Conservation (phyloP, 2,888 invertebrate species). For the Globia sparganii region DNA sequence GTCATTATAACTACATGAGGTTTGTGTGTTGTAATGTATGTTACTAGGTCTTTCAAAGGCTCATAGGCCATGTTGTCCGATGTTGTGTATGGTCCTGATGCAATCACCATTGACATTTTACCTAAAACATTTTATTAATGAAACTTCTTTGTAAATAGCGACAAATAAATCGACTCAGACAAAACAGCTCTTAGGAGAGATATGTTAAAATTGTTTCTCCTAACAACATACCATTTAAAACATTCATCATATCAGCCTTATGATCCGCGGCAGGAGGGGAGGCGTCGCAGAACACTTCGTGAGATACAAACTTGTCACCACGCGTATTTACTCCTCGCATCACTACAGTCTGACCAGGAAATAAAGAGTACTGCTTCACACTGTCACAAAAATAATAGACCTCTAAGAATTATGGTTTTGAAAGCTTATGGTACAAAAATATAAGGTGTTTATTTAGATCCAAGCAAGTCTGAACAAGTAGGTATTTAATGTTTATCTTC, state of each 20-base stretch:
- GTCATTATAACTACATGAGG: conserved; percentile 95
- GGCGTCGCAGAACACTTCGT: conserved; percentile 91
- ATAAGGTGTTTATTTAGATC: conserved; percentile 14
- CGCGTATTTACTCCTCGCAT: conserved; percentile 93
- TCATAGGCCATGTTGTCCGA: conserved; percentile 94
- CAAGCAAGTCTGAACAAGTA: neutral
- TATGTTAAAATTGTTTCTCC: neutral
- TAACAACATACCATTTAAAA: conserved; percentile 77
- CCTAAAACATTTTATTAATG: conserved; percentile 75
- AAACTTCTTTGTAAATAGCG: neutral
- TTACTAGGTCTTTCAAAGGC: conserved; percentile 94
- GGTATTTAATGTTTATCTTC: neutral
- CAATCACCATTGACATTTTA: conserved; percentile 92
- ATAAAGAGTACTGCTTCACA: conserved; percentile 92
- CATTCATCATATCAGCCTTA: conserved; percentile 79
- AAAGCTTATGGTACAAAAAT: neutral
- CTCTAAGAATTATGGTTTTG: conserved; percentile 2
- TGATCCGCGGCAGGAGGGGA: conserved; percentile 75
- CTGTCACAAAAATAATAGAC: conserved; percentile 67
- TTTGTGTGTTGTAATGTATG: conserved; percentile 91
- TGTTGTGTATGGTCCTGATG: conserved; percentile 96
- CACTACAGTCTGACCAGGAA: conserved; percentile 95
- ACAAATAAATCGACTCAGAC: neutral
- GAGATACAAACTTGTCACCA: conserved; percentile 92
- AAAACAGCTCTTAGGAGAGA: neutral